Base-by-base conservation (phyloP, 1,140 invertebrate species). In the Aphelenchoides avenae region DNA sequence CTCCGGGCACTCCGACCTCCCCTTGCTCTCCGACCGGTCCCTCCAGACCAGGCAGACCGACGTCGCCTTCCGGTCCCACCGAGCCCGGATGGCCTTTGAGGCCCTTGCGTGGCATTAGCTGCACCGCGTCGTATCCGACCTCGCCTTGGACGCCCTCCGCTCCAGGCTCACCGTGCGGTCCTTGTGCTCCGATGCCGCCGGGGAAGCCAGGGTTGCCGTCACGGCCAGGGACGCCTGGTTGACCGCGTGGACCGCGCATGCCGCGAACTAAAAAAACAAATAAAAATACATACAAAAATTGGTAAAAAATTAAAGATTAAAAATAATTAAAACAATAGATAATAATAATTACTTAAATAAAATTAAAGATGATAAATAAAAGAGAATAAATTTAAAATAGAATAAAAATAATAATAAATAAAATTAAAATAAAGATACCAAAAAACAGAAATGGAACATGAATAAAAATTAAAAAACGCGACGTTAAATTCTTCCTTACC, bases 211-310 rank as follows among this genome's bases (percentile, higher is more conserved):
- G 33, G 11, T 53, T 13, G 18, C 68, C 68, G 44, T 72, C 69
- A 22, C 69, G 42, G 26, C 69, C 68, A 31, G 64, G 55, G 13
- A 47, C n/a, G n/a, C n/a, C n/a, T n/a, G n/a, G n/a, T n/a, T n/a
- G n/a, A n/a, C n/a, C n/a, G n/a, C n/a, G n/a, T 42, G 18, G 64
- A 68, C 1, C 58, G 15, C 68, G 64, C 65, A 71, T 71, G 48
- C 68, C 68, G 20, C 68, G 53, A 22, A 57, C 20, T 44, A 51
- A 15, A 36, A 24, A 44, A 54, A 54, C 7, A 51, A 15, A 11
- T 53, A 37, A 49, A 59, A 54, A 36, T 34, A 20, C 27, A 11
- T n/a, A n/a, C 34, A 11, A 11, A 11, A 11, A 11, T 36, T n/a
- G n/a, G n/a, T n/a, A n/a, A n/a, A n/a, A n/a, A n/a, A n/a, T n/a